phyloP scores from a whole-genome alignment of 2,113 vertebrate species.

The Corythoichthys haematopterus region DNA sequence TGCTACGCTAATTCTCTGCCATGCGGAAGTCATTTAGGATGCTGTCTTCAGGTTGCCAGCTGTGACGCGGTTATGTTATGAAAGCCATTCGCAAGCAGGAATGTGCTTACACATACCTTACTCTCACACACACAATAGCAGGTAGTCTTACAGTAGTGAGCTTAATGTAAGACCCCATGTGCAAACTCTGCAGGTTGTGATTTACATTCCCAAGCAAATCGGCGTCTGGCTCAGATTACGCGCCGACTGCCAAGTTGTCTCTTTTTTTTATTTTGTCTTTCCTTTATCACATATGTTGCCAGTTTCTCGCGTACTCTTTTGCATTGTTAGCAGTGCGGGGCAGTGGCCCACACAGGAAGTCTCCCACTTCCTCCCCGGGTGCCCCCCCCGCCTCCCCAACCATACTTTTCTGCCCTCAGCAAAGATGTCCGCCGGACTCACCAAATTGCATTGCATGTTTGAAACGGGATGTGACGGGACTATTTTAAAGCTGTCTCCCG shows the following conservation, averaged over 20 bases:
- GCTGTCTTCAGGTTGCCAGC: slow-evolving; percentile 5
- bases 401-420: slow-evolving; percentile 18
- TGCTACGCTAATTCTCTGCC: background rate
- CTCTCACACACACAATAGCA: slow-evolving; percentile 3
- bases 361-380: slow-evolving; percentile 40
- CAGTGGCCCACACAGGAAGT: slow-evolving; percentile 50
- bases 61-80: background rate
- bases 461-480: slow-evolving; percentile 20
- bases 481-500: slow-evolving; percentile 48
- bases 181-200: slow-evolving; percentile 31
- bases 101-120: slow-evolving; percentile 34
- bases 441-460: slow-evolving; percentile 27
- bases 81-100: slow-evolving; percentile 9
- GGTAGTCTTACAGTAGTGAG: slow-evolving; percentile 1
- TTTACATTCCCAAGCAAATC: slow-evolving; percentile 52
- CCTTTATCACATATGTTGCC: background rate
- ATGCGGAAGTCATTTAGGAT: background rate
- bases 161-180: slow-evolving; percentile 19
- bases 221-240: slow-evolving; percentile 32
- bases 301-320: background rate
- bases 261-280: slow-evolving; percentile 5
- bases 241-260: slow-evolving; percentile 6
- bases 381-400: slow-evolving; percentile 10
- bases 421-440: slow-evolving; percentile 42
- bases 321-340: slow-evolving; percentile 13